A percentile compares a stretch with the other conserved stretches of the same genome.
Conservation (phyloP, 2,888 invertebrate genomes). For the Apomyelois bistriatella region DNA sequence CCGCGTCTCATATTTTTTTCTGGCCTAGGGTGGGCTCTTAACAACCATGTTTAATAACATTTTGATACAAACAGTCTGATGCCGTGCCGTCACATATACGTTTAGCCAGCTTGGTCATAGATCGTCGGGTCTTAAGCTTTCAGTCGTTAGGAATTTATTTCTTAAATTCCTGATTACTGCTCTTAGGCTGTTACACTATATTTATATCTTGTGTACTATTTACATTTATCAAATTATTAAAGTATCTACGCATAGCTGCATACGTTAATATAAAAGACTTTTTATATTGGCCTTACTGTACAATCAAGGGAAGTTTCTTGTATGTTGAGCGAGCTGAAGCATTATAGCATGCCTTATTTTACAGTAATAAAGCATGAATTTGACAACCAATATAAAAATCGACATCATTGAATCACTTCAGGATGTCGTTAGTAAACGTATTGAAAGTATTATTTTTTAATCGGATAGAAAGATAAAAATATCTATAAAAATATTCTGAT, state of each 20-base stretch:
- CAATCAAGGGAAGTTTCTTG: neutral
- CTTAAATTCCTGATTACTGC: too few species aligned
- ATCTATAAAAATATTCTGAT: too few species aligned
- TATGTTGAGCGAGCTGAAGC: neutral
- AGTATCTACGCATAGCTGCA: neutral
- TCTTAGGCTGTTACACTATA: neutral
- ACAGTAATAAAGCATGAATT: neutral
- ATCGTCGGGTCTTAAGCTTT: slow-evolving; percentile 45
- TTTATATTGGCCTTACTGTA: neutral
- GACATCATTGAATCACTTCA: too few species aligned
- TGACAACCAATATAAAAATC: neutral
- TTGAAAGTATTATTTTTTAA: too few species aligned
- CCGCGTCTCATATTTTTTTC: too few species aligned
- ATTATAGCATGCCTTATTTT: neutral
- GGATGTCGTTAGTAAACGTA: too few species aligned
- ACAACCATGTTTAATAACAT: too few species aligned
- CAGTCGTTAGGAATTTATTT: neutral
- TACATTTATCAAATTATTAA: neutral
- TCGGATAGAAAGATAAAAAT: too few species aligned
- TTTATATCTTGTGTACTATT: neutral
- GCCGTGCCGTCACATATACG: slow-evolving; percentile 45
- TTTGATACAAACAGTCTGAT: slow-evolving; percentile 21
- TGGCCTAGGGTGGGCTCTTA: too few species aligned
- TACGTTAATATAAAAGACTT: neutral
- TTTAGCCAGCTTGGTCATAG: slow-evolving; percentile 69